Conservation (phyloP, 2,797 vertebrate species). For the Myotis daubentonii region DNA sequence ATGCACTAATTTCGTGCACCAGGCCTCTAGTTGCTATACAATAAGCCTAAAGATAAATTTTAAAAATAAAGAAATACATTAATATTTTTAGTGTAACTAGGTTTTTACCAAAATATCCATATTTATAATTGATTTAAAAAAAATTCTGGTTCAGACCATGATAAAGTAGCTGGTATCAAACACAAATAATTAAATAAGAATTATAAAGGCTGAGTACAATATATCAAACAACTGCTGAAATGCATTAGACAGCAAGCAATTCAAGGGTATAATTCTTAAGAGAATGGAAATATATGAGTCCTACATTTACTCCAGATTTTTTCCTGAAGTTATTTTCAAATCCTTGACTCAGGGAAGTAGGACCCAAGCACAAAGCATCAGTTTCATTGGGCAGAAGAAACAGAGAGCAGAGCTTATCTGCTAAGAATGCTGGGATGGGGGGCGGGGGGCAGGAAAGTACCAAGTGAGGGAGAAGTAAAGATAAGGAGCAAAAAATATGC, state of each 20-base stretch:
- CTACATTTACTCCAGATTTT: background rate
- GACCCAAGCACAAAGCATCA: background rate
- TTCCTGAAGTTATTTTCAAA: background rate
- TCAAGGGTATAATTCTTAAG: background rate
- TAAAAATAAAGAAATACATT: constrained; percentile 7
- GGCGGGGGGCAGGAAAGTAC: background rate
- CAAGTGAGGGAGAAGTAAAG: background rate
- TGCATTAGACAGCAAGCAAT: background rate
- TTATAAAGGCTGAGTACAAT: background rate
- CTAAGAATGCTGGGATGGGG: background rate
- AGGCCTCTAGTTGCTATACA: background rate
- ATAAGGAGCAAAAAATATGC: background rate
- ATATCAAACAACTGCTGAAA: background rate
- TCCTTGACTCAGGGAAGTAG: background rate
- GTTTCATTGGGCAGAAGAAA: background rate
- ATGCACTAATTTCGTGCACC: too few species aligned
- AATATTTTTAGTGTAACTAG: background rate
- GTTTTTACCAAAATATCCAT: background rate
- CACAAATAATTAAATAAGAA: background rate
- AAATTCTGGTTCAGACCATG: background rate
- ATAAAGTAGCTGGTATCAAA: background rate
- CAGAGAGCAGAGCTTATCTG: background rate
- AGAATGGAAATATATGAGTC: background rate
- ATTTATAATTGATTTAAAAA: background rate
- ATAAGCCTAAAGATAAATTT: background rate